These are phyloP conservation scores for Sebastes oblongus DNA, from an alignment of 2,797 vertebrate species.

Conservation along the genomic window DNA sequence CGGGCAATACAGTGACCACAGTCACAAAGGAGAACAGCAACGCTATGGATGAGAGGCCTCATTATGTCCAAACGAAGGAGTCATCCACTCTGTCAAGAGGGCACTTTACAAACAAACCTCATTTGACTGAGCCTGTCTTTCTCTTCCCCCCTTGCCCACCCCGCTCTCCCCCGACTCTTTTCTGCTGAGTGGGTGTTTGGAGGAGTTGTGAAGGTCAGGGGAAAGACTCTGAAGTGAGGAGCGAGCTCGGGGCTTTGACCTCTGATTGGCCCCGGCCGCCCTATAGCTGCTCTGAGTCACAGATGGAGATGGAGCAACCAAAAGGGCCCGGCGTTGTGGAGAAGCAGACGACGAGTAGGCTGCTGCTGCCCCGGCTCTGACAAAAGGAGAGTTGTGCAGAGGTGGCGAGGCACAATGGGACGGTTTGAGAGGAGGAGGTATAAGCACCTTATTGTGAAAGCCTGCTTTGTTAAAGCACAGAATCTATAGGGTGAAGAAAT, in stretches of 20 bases:
- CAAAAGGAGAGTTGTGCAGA: slow-evolving; percentile 74
- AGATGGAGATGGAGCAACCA: slow-evolving; percentile 28
- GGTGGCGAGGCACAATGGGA: slow-evolving; percentile 74
- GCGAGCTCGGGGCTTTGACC: slow-evolving; percentile 65
- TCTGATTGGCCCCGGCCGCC: slow-evolving; percentile 58
- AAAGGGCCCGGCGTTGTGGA: slow-evolving; percentile 36
- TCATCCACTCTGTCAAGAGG: slow-evolving; percentile 67
- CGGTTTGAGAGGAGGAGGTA: slow-evolving; percentile 70
- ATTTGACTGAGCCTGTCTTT: slow-evolving; percentile 61
- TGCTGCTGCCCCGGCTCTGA: slow-evolving; percentile 34
- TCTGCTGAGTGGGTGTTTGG: slow-evolving; percentile 79
- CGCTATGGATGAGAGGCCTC: slow-evolving; percentile 68
- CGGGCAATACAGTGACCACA: slow-evolving; percentile 64
- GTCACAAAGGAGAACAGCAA: slow-evolving; percentile 63
- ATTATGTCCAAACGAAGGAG: slow-evolving; percentile 77
- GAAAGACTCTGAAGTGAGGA: slow-evolving; percentile 55
- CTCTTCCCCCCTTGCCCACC: slow-evolving; percentile 36
- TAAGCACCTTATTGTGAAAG: slow-evolving; percentile 68
- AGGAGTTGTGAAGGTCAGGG: slow-evolving; percentile 72
- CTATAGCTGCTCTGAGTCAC: slow-evolving; percentile 74
- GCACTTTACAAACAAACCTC: slow-evolving; percentile 69
- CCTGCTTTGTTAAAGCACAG: slow-evolving; percentile 43
- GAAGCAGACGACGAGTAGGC: slow-evolving; percentile 47
- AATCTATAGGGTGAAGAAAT: slow-evolving; percentile 31
- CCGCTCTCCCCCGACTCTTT: slow-evolving; percentile 50